phyloP scores from a whole-genome alignment of 1,140 invertebrate species.

The Hyphantria cunea region DNA sequence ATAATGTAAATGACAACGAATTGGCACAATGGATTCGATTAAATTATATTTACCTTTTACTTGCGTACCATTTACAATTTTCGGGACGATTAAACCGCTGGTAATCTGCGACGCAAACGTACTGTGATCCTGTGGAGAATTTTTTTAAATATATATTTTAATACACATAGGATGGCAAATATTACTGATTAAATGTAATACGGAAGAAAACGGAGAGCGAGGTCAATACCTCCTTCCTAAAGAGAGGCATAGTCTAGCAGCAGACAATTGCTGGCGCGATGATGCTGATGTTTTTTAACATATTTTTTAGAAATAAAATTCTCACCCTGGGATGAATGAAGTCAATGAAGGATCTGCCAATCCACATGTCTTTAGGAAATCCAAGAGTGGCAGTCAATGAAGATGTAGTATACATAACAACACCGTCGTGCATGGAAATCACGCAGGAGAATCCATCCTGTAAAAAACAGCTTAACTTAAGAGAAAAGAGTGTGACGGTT shows the following conservation, averaged over 20 bases:
- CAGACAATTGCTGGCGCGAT: no score
- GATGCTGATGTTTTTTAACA: no score
- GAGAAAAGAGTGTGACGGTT: no score
- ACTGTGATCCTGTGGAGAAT: conserved; percentile 84
- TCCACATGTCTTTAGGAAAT: conserved; percentile 91
- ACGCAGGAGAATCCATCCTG: conserved; percentile 89
- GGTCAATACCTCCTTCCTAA: no score
- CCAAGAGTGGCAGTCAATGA: conserved; percentile 87
- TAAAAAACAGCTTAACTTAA: conserved; percentile 15
- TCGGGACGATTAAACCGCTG: conserved; percentile 77
- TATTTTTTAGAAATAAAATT: conserved; percentile 7
- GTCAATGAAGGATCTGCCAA: conserved; percentile 93
- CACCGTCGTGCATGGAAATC: conserved; percentile 91
- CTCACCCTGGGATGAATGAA: conserved; percentile 91
- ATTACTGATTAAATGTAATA: no score
- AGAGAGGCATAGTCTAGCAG: no score
- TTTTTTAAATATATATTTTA: no score
- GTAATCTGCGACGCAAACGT: conserved; percentile 82
- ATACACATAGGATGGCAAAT: background rate
- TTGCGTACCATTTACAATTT: conserved; percentile 62
- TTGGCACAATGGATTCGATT: conserved; percentile 37
- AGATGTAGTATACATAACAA: conserved; percentile 89
- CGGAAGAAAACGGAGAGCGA: no score
- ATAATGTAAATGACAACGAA: conserved; percentile 26
- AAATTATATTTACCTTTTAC: conserved; percentile 58